Evolutionary conservation across 1,140 invertebrate genomes (phyloP).

Genomic region (Lucilia sericata): DNA sequence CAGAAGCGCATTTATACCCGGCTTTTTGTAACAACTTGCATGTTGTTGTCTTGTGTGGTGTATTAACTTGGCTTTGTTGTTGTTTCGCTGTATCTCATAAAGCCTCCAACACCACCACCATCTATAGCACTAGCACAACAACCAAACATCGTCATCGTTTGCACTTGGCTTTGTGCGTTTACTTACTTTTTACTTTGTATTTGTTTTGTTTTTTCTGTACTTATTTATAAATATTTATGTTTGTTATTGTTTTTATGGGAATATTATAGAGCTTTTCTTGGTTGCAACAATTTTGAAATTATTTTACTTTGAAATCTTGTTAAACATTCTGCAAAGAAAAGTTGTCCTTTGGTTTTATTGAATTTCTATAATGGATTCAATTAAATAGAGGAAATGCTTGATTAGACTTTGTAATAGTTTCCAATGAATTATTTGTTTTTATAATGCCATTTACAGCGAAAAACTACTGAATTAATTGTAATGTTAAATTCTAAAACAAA

Average conservation of each 20-base stretch:
- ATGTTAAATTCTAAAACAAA: constrained; percentile 32
- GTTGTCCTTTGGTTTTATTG: too few species aligned
- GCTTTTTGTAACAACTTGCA: neutral
- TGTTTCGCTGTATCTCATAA: neutral
- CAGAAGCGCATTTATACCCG: constrained; percentile 45
- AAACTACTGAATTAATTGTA: too few species aligned
- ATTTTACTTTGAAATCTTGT: neutral
- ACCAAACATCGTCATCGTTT: neutral
- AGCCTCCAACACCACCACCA: too few species aligned
- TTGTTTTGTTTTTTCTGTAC: neutral
- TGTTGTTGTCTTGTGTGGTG: neutral
- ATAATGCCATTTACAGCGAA: too few species aligned
- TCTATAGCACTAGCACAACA: too few species aligned
- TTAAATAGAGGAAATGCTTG: too few species aligned
- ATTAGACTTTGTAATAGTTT: too few species aligned
- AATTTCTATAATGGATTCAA: too few species aligned
- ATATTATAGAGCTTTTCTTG: neutral
- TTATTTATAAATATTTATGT: neutral
- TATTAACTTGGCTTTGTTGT: neutral
- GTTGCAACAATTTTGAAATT: neutral
- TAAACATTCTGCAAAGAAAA: neutral
- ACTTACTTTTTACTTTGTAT: too few species aligned
- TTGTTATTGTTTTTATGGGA: neutral
- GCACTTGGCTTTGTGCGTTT: constrained; percentile 22
- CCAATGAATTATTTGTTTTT: too few species aligned